phyloP scores from a whole-genome alignment of 1,140 invertebrate species.

The Trachymyrmex cornetzi region DNA sequence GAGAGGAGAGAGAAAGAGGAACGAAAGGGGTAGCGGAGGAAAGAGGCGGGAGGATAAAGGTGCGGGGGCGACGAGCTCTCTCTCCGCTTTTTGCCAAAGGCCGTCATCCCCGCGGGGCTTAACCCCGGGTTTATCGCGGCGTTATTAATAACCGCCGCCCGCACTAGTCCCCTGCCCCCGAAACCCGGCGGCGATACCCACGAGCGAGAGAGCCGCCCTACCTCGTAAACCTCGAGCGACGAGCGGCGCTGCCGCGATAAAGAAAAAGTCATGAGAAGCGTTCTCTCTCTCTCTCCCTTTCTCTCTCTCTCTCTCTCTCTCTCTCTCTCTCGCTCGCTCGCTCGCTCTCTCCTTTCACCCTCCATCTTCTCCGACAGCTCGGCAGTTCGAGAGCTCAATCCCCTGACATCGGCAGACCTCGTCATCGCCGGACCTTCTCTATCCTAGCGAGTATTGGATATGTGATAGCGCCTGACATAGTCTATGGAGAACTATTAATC shows the following conservation, averaged over 20 bases:
- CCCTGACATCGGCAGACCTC: conserved; percentile 37
- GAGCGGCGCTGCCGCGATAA: conserved; percentile 68
- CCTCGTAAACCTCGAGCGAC: conserved; percentile 78
- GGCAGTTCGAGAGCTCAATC: conserved; percentile 30
- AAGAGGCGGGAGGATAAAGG: conserved; percentile 40
- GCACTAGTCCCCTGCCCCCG: conserved; percentile 62
- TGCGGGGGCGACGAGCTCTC: conserved; percentile 56
- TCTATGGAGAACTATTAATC: conserved; percentile 28
- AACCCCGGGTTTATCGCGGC: conserved; percentile 81
- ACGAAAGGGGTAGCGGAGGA: conserved; percentile 34
- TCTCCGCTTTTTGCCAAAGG: conserved; percentile 74
- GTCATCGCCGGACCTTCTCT: not conserved
- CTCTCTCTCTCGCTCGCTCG: conserved; percentile 2
- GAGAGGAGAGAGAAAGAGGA: not conserved
- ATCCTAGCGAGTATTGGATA: conserved; percentile 1
- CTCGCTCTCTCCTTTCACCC: conserved; percentile 20
- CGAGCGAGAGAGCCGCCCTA: conserved; percentile 64
- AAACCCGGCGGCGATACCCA: conserved; percentile 75
- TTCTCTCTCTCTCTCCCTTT: not conserved
- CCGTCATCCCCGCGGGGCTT: conserved; percentile 77
- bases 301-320: conserved; percentile 30
- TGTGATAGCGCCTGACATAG: conserved; percentile 1
- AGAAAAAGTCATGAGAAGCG: conserved; percentile 59
- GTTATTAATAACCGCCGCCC: conserved; percentile 81
- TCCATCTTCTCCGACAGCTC: conserved; percentile 25